Evolutionary conservation across 2,113 vertebrate species (phyloP).

Genomic region (Tenebrosternarchus preto): DNA sequence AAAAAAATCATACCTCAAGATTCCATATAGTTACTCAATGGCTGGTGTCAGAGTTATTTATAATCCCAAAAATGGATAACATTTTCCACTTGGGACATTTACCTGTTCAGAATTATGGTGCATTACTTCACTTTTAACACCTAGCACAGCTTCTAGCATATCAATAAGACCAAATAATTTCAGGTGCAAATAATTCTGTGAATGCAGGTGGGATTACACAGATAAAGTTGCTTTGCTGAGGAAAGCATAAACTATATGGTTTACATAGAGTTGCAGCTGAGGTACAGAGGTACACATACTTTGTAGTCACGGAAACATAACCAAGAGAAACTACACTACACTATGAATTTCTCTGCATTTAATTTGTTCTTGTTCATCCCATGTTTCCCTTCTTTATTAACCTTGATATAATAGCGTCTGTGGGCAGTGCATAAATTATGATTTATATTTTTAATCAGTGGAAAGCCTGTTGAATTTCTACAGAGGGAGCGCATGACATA

Average conservation of each 20-base stretch:
- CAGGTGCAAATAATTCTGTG: too few species aligned
- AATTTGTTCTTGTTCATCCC: not conserved
- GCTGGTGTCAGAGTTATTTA: not conserved
- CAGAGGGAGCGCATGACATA: slow-evolving; percentile 51
- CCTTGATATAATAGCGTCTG: slow-evolving; percentile 48
- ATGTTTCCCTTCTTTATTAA: slow-evolving; percentile 38
- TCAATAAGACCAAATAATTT: too few species aligned
- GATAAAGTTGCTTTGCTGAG: not conserved
- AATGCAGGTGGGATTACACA: not conserved
- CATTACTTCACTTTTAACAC: not conserved
- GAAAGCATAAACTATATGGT: not conserved
- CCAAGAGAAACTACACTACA: too few species aligned
- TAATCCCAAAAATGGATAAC: not conserved
- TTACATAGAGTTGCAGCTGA: not conserved
- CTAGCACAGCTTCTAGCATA: not conserved
- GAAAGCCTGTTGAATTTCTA: slow-evolving; percentile 49
- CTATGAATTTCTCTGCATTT: not conserved
- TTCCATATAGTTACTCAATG: not conserved
- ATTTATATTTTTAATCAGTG: slow-evolving; percentile 60
- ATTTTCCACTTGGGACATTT: slow-evolving; percentile 15
- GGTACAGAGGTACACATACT: not conserved
- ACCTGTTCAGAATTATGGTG: slow-evolving; percentile 14
- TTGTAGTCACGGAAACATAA: not conserved
- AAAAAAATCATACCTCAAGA: not conserved
- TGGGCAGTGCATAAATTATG: slow-evolving; percentile 48